Evolutionary conservation across 2,888 invertebrate species (phyloP).

Genomic region (Eulithis testata): DNA sequence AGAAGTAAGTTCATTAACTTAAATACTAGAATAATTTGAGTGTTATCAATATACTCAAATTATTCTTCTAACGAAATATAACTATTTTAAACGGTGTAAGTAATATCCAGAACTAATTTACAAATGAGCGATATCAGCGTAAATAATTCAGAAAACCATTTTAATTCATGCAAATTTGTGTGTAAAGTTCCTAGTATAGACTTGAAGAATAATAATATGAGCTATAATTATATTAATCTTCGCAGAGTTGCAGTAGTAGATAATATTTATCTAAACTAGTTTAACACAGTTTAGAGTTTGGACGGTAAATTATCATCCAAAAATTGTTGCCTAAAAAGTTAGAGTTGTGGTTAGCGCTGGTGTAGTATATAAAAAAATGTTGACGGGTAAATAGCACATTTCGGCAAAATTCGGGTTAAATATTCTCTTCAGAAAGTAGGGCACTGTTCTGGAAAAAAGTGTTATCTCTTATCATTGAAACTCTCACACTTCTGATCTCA

Average conservation of each 20-base stretch:
- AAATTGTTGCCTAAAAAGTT: no score
- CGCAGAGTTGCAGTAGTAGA: no score
- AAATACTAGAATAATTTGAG: no score
- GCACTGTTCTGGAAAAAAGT: not conserved
- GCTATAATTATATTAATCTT: no score
- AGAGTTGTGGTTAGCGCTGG: no score
- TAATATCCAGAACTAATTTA: slow-evolving; percentile 2
- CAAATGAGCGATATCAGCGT: slow-evolving; percentile 23
- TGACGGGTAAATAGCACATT: no score
- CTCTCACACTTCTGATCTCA: slow-evolving; percentile 4
- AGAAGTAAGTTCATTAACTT: slow-evolving; percentile 31
- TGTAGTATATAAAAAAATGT: no score
- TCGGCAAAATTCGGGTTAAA: no score
- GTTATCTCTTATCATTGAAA: slow-evolving; percentile 12
- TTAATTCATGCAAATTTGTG: slow-evolving; percentile 13
- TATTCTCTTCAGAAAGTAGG: not conserved
- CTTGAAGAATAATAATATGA: no score
- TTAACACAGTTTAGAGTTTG: no score
- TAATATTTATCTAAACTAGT: no score
- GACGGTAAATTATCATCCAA: no score
- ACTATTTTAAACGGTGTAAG: not conserved
- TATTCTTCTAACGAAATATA: not conserved
- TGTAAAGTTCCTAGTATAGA: slow-evolving; percentile 3
- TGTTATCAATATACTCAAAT: slow-evolving; percentile 1
- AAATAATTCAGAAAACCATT: slow-evolving; percentile 16